Evolutionary conservation across 2,113 vertebrate genomes (phyloP).

Genomic region (Gadus macrocephalus): DNA sequence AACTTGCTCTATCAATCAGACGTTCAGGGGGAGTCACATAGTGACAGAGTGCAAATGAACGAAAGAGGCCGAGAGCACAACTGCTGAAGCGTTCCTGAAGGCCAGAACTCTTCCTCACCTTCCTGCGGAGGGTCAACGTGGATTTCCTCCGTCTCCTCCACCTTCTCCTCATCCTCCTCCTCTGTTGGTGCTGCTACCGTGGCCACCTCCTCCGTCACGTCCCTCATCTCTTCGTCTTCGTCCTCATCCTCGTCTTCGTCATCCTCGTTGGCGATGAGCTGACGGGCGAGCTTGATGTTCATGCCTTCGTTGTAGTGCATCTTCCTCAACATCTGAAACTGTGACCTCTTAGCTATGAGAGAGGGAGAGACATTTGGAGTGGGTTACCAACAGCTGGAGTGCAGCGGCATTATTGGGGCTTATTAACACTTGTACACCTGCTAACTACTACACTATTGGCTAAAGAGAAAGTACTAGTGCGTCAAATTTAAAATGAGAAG

Average conservation of each 20-base stretch:
- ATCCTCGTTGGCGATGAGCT: conserved; percentile 90
- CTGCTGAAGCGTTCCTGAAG: no score
- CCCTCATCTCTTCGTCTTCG: conserved; percentile 83
- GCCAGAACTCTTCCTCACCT: conserved; percentile 45
- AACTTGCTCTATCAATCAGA: no score
- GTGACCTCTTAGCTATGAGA: conserved; percentile 80
- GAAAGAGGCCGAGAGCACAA: no score
- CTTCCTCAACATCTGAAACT: conserved; percentile 97
- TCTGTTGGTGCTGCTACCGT: conserved; percentile 62
- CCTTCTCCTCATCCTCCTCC: conserved; percentile 72
- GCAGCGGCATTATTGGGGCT: no score
- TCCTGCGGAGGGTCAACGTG: conserved; percentile 74
- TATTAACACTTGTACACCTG: no score
- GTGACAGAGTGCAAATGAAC: no score
- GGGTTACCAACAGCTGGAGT: neutral
- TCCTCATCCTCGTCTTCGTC: conserved; percentile 79
- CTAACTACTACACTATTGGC: no score
- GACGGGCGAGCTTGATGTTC: conserved; percentile 93
- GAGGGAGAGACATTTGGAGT: neutral
- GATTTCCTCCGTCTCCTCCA: conserved; percentile 77
- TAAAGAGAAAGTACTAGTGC: no score
- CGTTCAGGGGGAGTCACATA: no score
- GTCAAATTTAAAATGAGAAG: no score
- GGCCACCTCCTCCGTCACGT: conserved; percentile 73
- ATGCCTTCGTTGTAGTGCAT: conserved; percentile 96